Conservation (phyloP, 2,797 vertebrate genomes). For the Heterohyrax brucei region DNA sequence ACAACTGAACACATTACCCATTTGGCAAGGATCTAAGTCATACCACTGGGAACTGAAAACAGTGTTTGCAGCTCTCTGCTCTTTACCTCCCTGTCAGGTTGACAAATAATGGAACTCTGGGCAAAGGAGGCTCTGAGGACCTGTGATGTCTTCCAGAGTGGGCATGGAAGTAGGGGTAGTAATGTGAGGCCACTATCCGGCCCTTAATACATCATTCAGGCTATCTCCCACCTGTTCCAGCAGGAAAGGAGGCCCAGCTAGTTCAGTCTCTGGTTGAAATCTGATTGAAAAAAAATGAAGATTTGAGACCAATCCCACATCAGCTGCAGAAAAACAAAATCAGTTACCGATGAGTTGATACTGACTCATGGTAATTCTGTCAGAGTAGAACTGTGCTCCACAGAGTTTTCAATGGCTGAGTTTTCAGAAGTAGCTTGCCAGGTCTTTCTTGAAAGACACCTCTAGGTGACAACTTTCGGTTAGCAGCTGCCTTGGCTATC, state of each 20-base stretch:
- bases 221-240: background rate
- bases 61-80: background rate
- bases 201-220: background rate
- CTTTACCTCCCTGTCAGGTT: background rate
- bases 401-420: background rate
- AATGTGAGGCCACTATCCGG: background rate
- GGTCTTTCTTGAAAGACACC: background rate
- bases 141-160: background rate
- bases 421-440: background rate
- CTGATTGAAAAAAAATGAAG: background rate
- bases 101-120: background rate
- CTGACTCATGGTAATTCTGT: background rate
- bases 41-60: too few relatives aligned
- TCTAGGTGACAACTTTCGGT: background rate
- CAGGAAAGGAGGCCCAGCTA: fast-evolving
- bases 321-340: background rate
- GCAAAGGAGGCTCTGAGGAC: background rate
- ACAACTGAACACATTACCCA: too few relatives aligned
- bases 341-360: background rate
- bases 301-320: background rate
- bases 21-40: background rate
- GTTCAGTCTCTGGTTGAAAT: background rate
- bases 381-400: background rate
- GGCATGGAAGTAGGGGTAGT: fast-evolving
- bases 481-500: too few relatives aligned